Base-by-base conservation (phyloP, 2,888 invertebrate genomes). In the Polydrusus cervinus region DNA sequence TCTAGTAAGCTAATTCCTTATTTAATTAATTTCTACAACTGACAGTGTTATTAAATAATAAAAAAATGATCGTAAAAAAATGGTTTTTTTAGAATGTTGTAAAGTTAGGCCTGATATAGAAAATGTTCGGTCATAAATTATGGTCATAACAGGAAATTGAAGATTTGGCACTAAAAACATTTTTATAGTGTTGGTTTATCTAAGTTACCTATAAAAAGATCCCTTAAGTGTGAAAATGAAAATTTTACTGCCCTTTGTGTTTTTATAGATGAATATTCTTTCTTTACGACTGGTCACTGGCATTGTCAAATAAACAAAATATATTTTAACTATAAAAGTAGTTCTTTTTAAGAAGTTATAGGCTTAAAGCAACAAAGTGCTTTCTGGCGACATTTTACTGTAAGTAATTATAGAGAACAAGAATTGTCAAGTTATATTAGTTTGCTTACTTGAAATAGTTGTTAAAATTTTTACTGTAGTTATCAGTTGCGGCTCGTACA, bases 101-200 rank as follows among this genome's bases (percentile, higher is more conserved):
- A 18, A 62, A 45, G 47, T 62, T 62, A 11, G 25, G 25, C 62
- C 8, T 20, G 20, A 7, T 16, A 16, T 20, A 20, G 30, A 30
- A 30, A 53, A n/a, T 30, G 14, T 47, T 16, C n/a, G 3, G 16
- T 47, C 47, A 47, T 47, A 25, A 53, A 25, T 53, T 30, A n/a
- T 53, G 53, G n/a, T 30, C 53, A 25, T 53, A 53, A 53, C 53
- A 47, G 30, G 9, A 62, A 62, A 43, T 43, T 62, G 43, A 45
- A 40, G 62, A 62, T 62, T 45, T 62, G 47, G 18, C 25, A 62
- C 20, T 62, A 62, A 62, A 62, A 62, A 20, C 47, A 45, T 25
- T 25, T 62, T 62, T 45, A 62, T 45, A 30, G 47, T 18, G 25
- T 18, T 45, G 45, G 45, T 62, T 62, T 62, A 62, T 62, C 43